These are phyloP conservation scores for Ctenosaura bakeri DNA, from an alignment of 2,797 vertebrate species.

Conservation along the genomic window DNA sequence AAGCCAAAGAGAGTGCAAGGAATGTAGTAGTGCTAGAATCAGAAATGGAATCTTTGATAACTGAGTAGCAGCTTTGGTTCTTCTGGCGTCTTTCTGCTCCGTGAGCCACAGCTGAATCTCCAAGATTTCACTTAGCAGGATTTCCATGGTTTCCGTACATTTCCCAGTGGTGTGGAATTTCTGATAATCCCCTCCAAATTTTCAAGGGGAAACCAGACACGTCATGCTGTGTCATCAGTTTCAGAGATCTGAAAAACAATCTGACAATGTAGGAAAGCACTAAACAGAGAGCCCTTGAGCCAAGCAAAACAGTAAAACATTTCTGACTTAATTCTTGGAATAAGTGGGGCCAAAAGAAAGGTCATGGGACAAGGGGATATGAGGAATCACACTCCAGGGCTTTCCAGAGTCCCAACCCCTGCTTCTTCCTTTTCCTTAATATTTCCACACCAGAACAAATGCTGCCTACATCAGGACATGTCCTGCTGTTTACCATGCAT, in stretches of 20 bases:
- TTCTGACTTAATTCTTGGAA: constrained; percentile 11
- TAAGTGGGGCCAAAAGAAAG: background rate
- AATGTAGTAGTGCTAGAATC: background rate
- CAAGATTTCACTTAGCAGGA: constrained; percentile 53
- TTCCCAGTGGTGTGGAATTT: constrained; percentile 47
- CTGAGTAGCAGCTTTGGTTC: constrained; percentile 25
- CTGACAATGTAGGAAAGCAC: background rate
- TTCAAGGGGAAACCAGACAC: constrained; percentile 49
- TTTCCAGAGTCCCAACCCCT: background rate
- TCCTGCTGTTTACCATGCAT: background rate
- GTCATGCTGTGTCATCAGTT: constrained; percentile 30
- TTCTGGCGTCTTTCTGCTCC: background rate
- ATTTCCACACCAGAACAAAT: background rate
- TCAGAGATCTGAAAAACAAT: background rate
- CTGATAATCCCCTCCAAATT: constrained; percentile 28
- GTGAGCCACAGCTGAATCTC: constrained; percentile 43
- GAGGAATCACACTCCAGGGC: background rate
- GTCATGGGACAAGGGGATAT: background rate
- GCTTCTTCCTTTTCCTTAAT: background rate
- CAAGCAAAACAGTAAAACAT: background rate
- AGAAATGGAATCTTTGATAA: background rate
- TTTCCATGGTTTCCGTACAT: constrained; percentile 66
- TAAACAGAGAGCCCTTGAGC: background rate
- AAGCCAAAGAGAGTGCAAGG: background rate
- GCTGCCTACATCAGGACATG: background rate